Evolutionary conservation across 2,888 invertebrate species (phyloP).

Genomic region (Candidula unifasciata): DNA sequence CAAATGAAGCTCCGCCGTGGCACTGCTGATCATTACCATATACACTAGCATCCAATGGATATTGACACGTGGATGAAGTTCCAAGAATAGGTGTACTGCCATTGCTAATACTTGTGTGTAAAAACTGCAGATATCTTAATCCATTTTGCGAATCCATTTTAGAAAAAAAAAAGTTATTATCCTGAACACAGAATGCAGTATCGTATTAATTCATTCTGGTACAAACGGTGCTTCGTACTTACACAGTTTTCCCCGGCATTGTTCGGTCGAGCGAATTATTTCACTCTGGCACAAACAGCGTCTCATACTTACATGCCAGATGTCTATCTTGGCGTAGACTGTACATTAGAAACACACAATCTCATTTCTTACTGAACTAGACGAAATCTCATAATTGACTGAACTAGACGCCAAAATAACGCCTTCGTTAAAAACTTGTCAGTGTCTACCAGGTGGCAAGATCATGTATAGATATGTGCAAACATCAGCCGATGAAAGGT

Average conservation of each 20-base stretch:
- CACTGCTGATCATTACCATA: background rate
- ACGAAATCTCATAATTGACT: too few species aligned
- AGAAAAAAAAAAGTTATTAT: too few species aligned
- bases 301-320: background rate
- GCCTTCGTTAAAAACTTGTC: background rate
- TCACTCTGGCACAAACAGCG: background rate
- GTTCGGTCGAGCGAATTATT: background rate
- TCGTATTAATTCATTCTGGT: too few species aligned
- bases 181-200: background rate
- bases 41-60: background rate
- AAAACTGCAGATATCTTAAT: background rate
- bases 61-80: background rate
- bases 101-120: background rate
- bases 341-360: background rate
- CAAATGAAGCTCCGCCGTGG: too few species aligned
- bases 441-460: background rate
- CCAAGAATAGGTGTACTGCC: background rate
- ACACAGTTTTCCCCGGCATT: too few species aligned
- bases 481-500: background rate
- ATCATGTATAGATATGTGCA: background rate
- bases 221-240: too few species aligned
- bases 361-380: too few species aligned
- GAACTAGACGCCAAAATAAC: too few species aligned
- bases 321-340: background rate
- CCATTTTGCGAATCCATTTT: background rate